Percentiles rank a stretch among this genome's conserved stretches.
Conservation (phyloP, 2,888 invertebrate species). For the Fragum fragum region DNA sequence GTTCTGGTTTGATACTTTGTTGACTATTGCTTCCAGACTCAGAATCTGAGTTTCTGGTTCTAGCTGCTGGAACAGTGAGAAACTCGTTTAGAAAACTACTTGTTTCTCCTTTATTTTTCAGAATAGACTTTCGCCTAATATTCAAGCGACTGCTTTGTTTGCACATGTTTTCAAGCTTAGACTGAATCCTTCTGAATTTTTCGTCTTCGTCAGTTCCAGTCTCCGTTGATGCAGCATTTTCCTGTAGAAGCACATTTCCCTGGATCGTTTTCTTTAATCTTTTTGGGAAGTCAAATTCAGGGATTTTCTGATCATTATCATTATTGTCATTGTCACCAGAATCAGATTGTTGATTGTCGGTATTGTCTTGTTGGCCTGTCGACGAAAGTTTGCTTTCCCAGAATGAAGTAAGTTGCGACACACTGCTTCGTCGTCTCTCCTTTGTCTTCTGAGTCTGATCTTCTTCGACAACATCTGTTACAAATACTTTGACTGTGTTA, state of each 20-base stretch:
- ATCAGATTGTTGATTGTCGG: neutral
- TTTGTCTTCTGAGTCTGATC: neutral
- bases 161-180: neutral
- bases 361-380: neutral
- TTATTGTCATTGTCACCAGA: neutral
- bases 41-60: conserved; percentile 5
- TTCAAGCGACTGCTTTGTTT: conserved; percentile 1
- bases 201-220: conserved; percentile 16
- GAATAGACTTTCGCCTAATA: conserved; percentile 7
- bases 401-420: conserved; percentile 3
- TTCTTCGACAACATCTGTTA: neutral
- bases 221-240: neutral
- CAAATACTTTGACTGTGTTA: neutral
- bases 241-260: neutral
- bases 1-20: conserved; percentile 1
- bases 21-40: conserved; percentile 5
- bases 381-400: neutral
- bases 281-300: neutral
- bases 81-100: conserved; percentile 23
- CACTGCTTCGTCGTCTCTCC: conserved; percentile 1
- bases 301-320: neutral
- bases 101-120: conserved; percentile 11
- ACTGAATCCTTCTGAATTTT: conserved; percentile 11
- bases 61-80: conserved; percentile 5
- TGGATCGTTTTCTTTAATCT: neutral